Conservation (phyloP, 2,888 invertebrate species). For the Cryptophagus acutangulus region DNA sequence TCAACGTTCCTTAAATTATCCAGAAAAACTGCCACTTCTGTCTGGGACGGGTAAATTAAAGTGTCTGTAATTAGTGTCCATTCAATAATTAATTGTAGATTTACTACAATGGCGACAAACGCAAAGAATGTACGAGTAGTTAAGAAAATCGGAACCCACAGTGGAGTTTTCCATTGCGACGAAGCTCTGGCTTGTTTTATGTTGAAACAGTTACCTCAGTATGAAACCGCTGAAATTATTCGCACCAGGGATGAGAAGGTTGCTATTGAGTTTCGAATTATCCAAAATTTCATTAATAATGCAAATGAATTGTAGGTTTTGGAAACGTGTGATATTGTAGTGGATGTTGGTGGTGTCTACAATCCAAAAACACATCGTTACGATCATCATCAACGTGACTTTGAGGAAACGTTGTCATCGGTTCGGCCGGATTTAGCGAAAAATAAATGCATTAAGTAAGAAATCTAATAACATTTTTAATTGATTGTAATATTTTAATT, state of each 20-base stretch:
- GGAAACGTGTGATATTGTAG: conserved; percentile 83
- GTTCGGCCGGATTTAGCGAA: conserved; percentile 58
- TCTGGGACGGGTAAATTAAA: no score
- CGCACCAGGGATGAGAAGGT: conserved; percentile 58
- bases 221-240: conserved; percentile 74
- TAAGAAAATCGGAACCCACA: conserved; percentile 65
- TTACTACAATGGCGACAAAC: conserved; percentile 42
- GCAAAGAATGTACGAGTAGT: conserved; percentile 36
- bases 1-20: no score
- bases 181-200: conserved; percentile 92
- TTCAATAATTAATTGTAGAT: conserved; percentile 35
- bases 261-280: no score
- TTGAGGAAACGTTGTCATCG: conserved; percentile 62
- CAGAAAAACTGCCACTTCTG: no score
- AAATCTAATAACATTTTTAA: background rate
- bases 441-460: conserved; percentile 57
- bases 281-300: conserved; percentile 16
- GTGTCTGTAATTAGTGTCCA: no score
- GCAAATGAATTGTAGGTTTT: conserved; percentile 48
- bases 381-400: conserved; percentile 91
- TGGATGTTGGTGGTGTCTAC: conserved; percentile 90
- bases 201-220: conserved; percentile 76
- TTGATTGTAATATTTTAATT: conserved; percentile 1
- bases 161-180: conserved; percentile 89
- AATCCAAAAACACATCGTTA: conserved; percentile 71